Base-by-base conservation (phyloP, 2,113 vertebrate genomes). In the Rhinolophus ferrumequinum region DNA sequence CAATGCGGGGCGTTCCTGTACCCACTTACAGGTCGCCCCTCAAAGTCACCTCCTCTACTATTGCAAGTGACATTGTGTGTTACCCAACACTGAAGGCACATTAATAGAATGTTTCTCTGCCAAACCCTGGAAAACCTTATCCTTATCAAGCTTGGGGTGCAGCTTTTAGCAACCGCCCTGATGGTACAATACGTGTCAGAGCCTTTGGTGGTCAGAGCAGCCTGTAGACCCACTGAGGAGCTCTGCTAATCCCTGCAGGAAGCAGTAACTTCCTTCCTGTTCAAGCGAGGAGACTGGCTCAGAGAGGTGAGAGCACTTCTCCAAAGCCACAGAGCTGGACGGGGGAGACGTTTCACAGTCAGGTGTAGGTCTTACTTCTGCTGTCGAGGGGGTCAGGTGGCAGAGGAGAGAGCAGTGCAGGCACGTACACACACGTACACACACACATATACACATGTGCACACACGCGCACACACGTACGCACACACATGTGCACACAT, bases 171-270 rank as follows among this genome's bases (percentile, higher is more conserved):
- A 79, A 24, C 64, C 54, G 67, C 24, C 15, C 35, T 30, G 9
- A 16, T 0, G 8, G 18, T 6, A 14, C 4, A 10, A 24, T 2
- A 8, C 24, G 30, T 24, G 0, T 2, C 41, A 44, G 41, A 44
- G 11, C 54, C 52, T 50, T 35, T 6, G 19, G 21, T 9, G 58
- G 73, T 38, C 73, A 15, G 83, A 52, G 54, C 38, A 24, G 19
- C 30, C 72, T n/a, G 35, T 24, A 33, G 1, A 52, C 18, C 58
- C 21, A 21, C 15, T 0, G 2, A 13, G 70, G 22, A 24, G 60
- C 28, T 35, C 44, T 52, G 1, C 56, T 1, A 8, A 18, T 19
- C 30, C 44, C 5, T 0, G 1, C 44, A 89, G 72, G 54, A 54
- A 56, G 83, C 3, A 0, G 6, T 15, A 6, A 26, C 0, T 50